Percentiles rank a stretch among this genome's conserved stretches.
phyloP scores from a whole-genome alignment of 1,140 invertebrate genomes.

The Oedothorax gibbosus region DNA sequence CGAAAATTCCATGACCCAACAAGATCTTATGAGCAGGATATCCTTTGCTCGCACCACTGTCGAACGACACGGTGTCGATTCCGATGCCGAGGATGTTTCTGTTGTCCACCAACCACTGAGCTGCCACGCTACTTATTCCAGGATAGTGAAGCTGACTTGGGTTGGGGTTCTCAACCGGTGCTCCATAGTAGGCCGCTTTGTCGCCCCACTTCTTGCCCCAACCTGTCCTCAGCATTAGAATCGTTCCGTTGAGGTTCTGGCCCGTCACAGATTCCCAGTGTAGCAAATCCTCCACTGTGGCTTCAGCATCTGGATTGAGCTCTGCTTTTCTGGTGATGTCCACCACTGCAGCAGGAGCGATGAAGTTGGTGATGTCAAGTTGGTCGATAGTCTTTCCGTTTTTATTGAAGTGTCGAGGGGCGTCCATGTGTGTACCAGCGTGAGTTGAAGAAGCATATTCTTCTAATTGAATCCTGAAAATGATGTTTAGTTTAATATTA shows the following conservation, averaged over 20 bases:
- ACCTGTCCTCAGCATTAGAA: constrained; percentile 73
- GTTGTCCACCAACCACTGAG: constrained; percentile 73
- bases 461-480: constrained; percentile 62
- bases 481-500: too few relatives aligned
- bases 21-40: constrained; percentile 9
- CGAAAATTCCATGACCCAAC: constrained; percentile 4
- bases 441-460: constrained; percentile 64
- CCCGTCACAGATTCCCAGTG: constrained; percentile 63
- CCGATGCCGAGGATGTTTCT: constrained; percentile 75
- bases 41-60: constrained; percentile 71
- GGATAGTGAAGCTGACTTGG: constrained; percentile 63
- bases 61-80: constrained; percentile 75
- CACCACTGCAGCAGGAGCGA: constrained; percentile 67
- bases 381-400: constrained; percentile 72
- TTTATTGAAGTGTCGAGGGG: constrained; percentile 75
- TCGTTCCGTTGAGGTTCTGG: constrained; percentile 62
- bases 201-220: constrained; percentile 69
- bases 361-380: constrained; percentile 73
- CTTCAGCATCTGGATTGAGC: constrained; percentile 62
- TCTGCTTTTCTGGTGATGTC: constrained; percentile 65
- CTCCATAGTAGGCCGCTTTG: constrained; percentile 61
- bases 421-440: constrained; percentile 76
- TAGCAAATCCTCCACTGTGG: constrained; percentile 63
- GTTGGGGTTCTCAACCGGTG: constrained; percentile 55
- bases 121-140: constrained; percentile 73